phyloP scores from a whole-genome alignment of 2,888 invertebrate genomes.

The Creontiades dilutus region DNA sequence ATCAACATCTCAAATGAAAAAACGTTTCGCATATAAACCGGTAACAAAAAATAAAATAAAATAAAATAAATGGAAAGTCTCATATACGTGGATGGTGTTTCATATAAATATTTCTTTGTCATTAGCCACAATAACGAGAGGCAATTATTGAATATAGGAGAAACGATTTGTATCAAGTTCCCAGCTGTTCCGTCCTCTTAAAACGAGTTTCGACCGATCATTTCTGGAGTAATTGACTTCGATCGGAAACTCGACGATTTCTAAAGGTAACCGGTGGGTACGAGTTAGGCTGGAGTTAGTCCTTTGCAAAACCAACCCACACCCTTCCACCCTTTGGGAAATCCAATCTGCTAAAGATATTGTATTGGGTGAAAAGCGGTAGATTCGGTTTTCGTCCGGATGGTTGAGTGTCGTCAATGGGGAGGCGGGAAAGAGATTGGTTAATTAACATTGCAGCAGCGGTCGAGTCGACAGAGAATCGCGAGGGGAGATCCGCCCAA shows the following conservation, averaged over 20 bases:
- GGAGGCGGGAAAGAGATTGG: not conserved
- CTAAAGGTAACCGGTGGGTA: conserved; percentile 26
- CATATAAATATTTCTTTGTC: too few species aligned
- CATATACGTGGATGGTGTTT: too few species aligned
- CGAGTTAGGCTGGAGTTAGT: not conserved
- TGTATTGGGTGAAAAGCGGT: conserved; percentile 1
- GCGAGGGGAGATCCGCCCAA: not conserved
- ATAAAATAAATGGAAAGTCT: too few species aligned
- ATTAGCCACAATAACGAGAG: too few species aligned
- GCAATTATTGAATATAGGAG: too few species aligned
- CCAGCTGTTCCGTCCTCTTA: not conserved
- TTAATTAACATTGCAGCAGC: conserved; percentile 26
- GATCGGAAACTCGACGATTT: not conserved
- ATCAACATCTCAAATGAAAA: too few species aligned
- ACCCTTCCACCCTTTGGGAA: not conserved
- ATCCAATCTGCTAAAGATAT: conserved; percentile 40
- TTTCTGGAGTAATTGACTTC: conserved; percentile 32
- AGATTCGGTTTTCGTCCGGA: not conserved
- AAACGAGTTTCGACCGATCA: not conserved
- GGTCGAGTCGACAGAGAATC: conserved; percentile 10
- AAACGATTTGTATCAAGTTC: not conserved
- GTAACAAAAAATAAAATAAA: too few species aligned
- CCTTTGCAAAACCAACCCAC: not conserved
- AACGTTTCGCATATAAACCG: too few species aligned
- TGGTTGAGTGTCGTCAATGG: not conserved